Base-by-base conservation (phyloP, 2,797 vertebrate species). In the Notolabrus celidotus region DNA sequence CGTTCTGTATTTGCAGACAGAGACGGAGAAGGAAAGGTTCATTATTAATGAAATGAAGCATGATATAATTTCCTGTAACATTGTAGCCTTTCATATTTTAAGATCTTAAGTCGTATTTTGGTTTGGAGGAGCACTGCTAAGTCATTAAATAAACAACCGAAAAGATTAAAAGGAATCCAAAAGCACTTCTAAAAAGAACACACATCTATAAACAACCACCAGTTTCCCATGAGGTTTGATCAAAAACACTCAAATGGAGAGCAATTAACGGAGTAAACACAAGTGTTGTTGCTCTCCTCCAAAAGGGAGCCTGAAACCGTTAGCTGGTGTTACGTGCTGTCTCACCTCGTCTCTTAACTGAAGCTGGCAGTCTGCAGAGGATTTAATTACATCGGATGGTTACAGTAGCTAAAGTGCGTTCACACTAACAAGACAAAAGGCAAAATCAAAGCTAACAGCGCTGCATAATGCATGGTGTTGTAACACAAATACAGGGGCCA, bases 1-100 rank as follows among this genome's bases (percentile, higher is more conserved):
- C 0, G 96, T 97, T 89, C 98, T 99, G 23, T 25, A 46, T 50
- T 34, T n/a, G n/a, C 62, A 29, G 57, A 50, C 3, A 22, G 1
- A 27, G 9, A 10, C 14, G 10, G 12, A 1, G 7, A 17, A 45
- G 16, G 15, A 19, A 19, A 31, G 47, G 22, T 53, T n/a, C 2
- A 39, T 8, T 11, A 52, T 51, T 39, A 31, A 59, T 34, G 11
- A 51, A 50, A 12, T 23, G 14, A 29, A 23, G 10, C 4, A 3
- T 6, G 23, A 12, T 29, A 8, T 23, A 20, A 63, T 57, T 63
- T 39, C 7, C 47, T 9, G 10, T 0, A 42, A 43, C 59, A 70
- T 43, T 20, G 34, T 5, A 4, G 22, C 12, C 39, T 34, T 66
- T 69, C 4, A 41, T 31, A 46, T 53, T 45, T 31, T 1, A 39